Base-by-base conservation (phyloP, 1,140 invertebrate species). In the Rhyacophila brunnea region DNA sequence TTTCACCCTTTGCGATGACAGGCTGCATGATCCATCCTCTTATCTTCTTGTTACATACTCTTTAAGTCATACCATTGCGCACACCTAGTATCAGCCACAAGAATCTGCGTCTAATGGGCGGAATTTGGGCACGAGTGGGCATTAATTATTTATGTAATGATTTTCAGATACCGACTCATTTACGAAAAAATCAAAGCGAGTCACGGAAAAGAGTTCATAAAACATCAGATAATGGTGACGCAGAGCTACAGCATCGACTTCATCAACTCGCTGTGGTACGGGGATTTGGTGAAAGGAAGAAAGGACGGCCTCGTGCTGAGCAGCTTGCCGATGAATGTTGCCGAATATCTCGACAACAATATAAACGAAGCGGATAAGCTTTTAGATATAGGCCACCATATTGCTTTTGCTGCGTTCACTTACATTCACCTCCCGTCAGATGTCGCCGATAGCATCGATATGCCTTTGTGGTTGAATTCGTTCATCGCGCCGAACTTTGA, bases 351-450 rank as follows among this genome's bases (percentile, higher is more conserved):
- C n/a, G 52, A 28, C 1, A 63, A 68, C 13, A 45, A 68, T 1
- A 65, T 77, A 36, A 68, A 73, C 0, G 68, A 72, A 10, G 64
- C 64, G 0, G 71, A 76, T 19, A 23, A 64, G 4, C 68, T 68
- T 9, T 53, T 77, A 1, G 72, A 72, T 62, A 65, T 77, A 28
- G 55, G 68, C n/a, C 73, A 73, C 49, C 73, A 76, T 62, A 54
- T 74, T 18, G 77, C 75, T 0, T 72, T 79, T 35, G 70, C 72
- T 0, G 69, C 73, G 0, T 74, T 74, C 53, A 76, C 73, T 0
- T 74, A 72, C 42, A 63, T 71, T 51, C 64, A 68, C 11, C 15
- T 73, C 3, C 23, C 52, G 4, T 10, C 15, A 6, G 50, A 58
- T 34, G 35, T 19, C 6, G 17, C 11, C 4, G 36, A 19, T 19